Percentiles rank a stretch among this genome's conserved stretches.
Evolutionary conservation across 2,113 vertebrate genomes (phyloP).

Genomic region (Emydocephalus ijimae): DNA sequence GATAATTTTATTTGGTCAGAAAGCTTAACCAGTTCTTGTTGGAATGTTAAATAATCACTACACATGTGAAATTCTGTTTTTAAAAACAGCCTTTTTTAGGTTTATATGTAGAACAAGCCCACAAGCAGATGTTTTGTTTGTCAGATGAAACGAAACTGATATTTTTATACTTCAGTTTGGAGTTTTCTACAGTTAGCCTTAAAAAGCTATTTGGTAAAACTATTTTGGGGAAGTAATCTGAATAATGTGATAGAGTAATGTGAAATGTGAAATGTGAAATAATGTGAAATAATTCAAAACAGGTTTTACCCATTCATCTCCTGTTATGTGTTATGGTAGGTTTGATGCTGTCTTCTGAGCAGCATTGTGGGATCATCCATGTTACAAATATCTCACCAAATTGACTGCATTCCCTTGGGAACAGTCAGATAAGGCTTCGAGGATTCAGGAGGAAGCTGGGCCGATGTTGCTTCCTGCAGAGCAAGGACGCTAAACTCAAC

Average conservation of each 20-base stretch:
- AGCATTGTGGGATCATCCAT: background rate
- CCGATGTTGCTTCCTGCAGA: background rate
- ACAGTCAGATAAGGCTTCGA: background rate
- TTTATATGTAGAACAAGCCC: constrained; percentile 1
- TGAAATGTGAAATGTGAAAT: no score
- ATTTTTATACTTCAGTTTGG: constrained; percentile 46
- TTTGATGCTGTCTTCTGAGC: background rate
- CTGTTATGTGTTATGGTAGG: background rate
- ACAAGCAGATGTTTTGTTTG: background rate
- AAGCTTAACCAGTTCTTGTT: background rate
- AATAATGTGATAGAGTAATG: constrained; percentile 41
- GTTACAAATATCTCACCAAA: background rate
- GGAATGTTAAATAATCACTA: constrained; percentile 26
- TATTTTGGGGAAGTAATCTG: constrained; percentile 55
- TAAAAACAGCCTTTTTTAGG: constrained; percentile 10
- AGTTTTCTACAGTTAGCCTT: constrained; percentile 57
- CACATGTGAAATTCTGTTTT: constrained; percentile 35
- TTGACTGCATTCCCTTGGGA: background rate
- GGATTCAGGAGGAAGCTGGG: background rate
- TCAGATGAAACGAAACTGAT: constrained; percentile 22
- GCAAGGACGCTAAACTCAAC: background rate
- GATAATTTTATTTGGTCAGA: background rate
- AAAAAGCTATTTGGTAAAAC: constrained; percentile 49
- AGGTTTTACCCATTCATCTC: background rate
- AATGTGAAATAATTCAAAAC: constrained; percentile 35